A percentile compares a stretch with the other conserved stretches of the same genome.
phyloP scores from a whole-genome alignment of 2,113 vertebrate genomes.

The Montifringilla adamsi region DNA sequence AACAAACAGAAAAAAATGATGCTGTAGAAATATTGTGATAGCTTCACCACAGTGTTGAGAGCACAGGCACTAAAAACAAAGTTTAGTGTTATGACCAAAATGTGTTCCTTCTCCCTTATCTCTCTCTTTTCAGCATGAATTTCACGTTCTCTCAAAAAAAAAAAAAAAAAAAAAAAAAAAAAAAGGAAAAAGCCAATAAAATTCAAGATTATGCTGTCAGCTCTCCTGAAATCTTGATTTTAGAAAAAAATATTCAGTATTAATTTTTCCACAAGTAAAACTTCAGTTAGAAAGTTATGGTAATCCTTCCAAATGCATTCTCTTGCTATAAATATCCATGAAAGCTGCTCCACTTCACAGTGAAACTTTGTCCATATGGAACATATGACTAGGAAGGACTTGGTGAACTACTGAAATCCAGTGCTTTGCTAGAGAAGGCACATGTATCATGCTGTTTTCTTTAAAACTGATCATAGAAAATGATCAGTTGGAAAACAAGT shows the following conservation, averaged over 20 bases:
- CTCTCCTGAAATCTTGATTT: slow-evolving; percentile 12
- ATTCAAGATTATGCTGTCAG: slow-evolving; percentile 12
- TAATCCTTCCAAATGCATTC: slow-evolving; percentile 50
- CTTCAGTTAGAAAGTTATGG: slow-evolving; percentile 23
- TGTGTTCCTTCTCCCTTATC: not conserved
- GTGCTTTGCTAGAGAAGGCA: not conserved
- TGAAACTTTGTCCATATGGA: slow-evolving; percentile 55
- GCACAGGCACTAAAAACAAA: not conserved
- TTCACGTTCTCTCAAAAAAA: not conserved
- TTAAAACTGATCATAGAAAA: not conserved
- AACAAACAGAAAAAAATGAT: not conserved
- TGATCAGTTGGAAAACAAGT: not conserved
- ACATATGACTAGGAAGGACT: slow-evolving; percentile 50
- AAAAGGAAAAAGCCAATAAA: not conserved
- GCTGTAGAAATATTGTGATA: not conserved
- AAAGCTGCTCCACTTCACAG: slow-evolving; percentile 47
- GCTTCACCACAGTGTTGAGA: not conserved
- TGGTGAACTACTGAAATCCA: slow-evolving; percentile 34
- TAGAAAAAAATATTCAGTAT: slow-evolving; percentile 31
- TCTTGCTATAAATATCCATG: slow-evolving; percentile 30
- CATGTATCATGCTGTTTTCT: not conserved
- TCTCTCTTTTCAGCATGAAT: not conserved
- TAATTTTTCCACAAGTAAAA: slow-evolving; percentile 47
- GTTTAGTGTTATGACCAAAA: not conserved
- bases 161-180: not conserved